These are phyloP conservation scores for Botrylloides violaceus DNA, from an alignment of 23 tunicate genomes.

Conservation along the genomic window DNA sequence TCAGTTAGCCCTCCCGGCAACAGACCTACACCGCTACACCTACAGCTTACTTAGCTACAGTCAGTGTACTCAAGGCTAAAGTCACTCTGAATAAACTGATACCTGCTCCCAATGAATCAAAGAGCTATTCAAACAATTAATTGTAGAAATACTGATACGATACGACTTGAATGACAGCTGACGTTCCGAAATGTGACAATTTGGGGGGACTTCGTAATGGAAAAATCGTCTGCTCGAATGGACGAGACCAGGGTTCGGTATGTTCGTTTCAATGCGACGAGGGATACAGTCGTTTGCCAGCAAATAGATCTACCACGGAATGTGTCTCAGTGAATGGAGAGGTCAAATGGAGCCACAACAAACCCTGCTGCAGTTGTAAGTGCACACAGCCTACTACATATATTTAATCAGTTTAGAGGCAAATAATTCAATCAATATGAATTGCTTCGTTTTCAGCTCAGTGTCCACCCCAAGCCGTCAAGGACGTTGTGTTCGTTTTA, in stretches of 20 bases:
- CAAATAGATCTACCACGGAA: background rate
- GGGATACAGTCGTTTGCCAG: background rate
- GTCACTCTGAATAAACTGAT: no score
- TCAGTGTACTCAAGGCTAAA: no score
- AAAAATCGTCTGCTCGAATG: background rate
- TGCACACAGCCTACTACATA: background rate
- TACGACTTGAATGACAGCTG: no score
- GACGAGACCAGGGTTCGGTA: background rate
- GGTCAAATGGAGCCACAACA: conserved; percentile 9
- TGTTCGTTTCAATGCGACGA: conserved; percentile 5
- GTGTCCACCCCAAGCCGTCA: conserved; percentile 3
- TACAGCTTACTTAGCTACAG: no score
- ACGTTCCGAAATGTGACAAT: background rate
- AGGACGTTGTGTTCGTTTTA: conserved; percentile 8
- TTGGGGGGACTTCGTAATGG: conserved; percentile 3
- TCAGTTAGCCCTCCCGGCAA: no score
- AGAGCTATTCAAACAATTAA: no score
- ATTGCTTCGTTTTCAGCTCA: conserved; percentile 2
- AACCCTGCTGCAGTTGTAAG: conserved; percentile 17
- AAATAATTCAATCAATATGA: background rate
- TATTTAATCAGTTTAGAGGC: background rate
- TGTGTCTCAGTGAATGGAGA: background rate
- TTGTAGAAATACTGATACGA: no score
- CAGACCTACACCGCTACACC: no score
- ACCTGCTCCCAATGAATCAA: no score